Conservation (phyloP, 2,113 vertebrate species). For the Apus apus region DNA sequence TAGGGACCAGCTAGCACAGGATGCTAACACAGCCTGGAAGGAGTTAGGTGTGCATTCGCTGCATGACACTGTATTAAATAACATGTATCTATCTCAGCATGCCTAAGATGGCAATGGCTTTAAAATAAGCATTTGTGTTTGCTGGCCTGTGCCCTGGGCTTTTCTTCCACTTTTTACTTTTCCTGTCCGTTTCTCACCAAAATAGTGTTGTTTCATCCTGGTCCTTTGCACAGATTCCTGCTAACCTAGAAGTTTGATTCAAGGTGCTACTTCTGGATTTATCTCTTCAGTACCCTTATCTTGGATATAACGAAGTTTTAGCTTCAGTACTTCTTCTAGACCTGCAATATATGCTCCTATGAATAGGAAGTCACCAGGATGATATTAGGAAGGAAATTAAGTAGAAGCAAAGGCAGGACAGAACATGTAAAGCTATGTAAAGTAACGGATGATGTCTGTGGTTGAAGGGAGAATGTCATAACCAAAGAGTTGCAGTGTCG, state of each 20-base stretch:
- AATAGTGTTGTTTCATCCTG: neutral
- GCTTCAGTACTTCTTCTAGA: neutral
- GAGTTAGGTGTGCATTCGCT: neutral
- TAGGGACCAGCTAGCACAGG: neutral
- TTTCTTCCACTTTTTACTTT: neutral
- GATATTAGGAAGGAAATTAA: neutral
- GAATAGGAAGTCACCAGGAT: neutral
- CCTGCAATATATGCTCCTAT: neutral
- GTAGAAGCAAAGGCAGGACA: neutral
- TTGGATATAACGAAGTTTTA: neutral
- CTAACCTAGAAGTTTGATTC: neutral
- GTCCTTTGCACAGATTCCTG: neutral
- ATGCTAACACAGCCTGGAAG: neutral
- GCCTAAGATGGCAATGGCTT: neutral
- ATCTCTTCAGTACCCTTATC: neutral
- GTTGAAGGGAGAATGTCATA: neutral
- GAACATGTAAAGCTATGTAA: fast-evolving
- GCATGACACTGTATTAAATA: neutral
- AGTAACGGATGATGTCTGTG: neutral
- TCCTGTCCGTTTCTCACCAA: neutral
- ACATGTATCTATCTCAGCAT: neutral
- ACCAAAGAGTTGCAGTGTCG: neutral
- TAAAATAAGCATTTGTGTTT: neutral
- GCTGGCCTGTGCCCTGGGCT: neutral
- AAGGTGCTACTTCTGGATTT: neutral